A percentile compares a stretch with the other conserved stretches of the same genome.
Evolutionary conservation across 1,140 invertebrate species (phyloP).

Genomic region (Ptiloglossa arizonensis): DNA sequence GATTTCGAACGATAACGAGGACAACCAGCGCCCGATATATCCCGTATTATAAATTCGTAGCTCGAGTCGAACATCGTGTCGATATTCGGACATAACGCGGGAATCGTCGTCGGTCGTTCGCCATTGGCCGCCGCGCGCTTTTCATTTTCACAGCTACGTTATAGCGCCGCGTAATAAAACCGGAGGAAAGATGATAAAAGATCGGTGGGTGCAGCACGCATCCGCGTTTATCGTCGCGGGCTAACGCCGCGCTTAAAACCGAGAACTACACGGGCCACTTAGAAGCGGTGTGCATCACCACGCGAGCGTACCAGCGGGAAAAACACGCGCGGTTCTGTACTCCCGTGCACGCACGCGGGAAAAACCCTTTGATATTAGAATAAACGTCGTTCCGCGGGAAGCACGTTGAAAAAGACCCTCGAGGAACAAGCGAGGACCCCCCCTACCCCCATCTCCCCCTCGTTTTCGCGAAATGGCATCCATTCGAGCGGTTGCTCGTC

Average conservation of each 20-base stretch:
- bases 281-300: too few species aligned
- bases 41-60: not conserved
- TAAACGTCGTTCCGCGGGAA: constrained; percentile 9
- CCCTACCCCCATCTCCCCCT: too few species aligned
- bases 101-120: not conserved
- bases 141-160: not conserved
- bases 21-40: too few species aligned
- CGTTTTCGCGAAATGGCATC: constrained; percentile 15
- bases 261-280: constrained; percentile 10
- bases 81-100: not conserved
- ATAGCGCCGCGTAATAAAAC: constrained; percentile 1
- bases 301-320: not conserved
- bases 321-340: not conserved
- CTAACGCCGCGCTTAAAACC: constrained; percentile 8
- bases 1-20: too few species aligned
- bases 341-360: too few species aligned
- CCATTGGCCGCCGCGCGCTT: not conserved
- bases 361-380: constrained; percentile 6
- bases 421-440: not conserved
- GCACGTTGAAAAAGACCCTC: constrained; percentile 1
- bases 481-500: constrained; percentile 8
- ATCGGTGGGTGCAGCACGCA: not conserved
- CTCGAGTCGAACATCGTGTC: not conserved
- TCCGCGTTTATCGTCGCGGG: not conserved
- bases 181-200: not conserved